A percentile compares a stretch with the other conserved stretches of the same genome.
Conservation (phyloP, 2,113 vertebrate species). For the Antechinus stuartii region DNA sequence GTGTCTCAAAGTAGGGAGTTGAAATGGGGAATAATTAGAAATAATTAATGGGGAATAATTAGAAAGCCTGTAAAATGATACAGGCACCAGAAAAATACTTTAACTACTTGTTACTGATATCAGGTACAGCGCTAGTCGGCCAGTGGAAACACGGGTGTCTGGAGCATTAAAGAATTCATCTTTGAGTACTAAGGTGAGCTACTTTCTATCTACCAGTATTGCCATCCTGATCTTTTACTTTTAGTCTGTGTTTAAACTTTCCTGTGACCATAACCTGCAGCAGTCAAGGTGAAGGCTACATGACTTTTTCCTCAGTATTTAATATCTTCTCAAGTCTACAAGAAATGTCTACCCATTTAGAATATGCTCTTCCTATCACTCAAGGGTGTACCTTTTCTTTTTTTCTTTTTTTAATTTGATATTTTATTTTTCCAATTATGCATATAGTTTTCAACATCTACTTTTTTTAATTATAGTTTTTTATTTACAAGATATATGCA, state of each 20-base stretch:
- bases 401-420: no score
- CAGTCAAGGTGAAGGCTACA: not conserved
- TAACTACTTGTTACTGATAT: not conserved
- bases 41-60: not conserved
- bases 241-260: not conserved
- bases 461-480: no score
- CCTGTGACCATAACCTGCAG: not conserved
- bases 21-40: not conserved
- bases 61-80: not conserved
- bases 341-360: constrained; percentile 9
- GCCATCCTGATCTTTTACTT: not conserved
- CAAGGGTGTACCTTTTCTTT: no score
- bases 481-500: no score
- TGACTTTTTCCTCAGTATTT: constrained; percentile 8
- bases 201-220: not conserved
- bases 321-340: not conserved
- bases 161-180: constrained; percentile 89
- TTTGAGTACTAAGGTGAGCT: constrained; percentile 90
- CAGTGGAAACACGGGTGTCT: constrained; percentile 94
- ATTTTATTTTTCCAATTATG: no score
- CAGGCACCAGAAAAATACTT: not conserved
- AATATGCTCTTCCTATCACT: constrained; percentile 40
- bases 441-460: no score
- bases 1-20: not conserved
- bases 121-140: constrained; percentile 94